These are phyloP conservation scores for Acanthis flammea DNA, from an alignment of 2,797 vertebrate genomes.

Conservation along the genomic window DNA sequence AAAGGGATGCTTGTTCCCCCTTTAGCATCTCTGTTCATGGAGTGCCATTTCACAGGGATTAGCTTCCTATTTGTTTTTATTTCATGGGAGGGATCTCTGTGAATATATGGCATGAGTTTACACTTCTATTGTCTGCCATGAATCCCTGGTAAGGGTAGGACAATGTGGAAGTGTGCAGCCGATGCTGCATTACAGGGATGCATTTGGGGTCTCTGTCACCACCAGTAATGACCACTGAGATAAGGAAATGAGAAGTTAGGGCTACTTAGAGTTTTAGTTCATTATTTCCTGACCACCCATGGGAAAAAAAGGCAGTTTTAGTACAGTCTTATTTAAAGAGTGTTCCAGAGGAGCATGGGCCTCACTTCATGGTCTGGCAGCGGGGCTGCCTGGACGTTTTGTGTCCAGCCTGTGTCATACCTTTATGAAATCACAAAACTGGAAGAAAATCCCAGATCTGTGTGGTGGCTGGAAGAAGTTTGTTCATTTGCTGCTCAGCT, in stretches of 20 bases:
- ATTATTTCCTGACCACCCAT: neutral
- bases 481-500: neutral
- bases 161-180: neutral
- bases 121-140: neutral
- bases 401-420: neutral
- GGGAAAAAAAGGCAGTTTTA: neutral
- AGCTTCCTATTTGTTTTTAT: neutral
- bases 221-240: neutral
- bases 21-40: neutral
- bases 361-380: rapidly evolving
- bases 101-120: neutral
- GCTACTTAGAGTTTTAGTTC: neutral
- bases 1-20: neutral
- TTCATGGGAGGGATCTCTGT: neutral
- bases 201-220: neutral
- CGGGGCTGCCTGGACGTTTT: neutral
- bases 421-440: neutral
- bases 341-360: neutral
- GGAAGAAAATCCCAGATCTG: neutral
- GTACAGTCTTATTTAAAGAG: neutral
- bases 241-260: neutral
- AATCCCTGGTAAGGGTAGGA: neutral
- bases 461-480: neutral
- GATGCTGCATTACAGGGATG: neutral
- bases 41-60: neutral